Percentiles rank a stretch among this genome's conserved stretches.
Conservation (phyloP, 2,113 vertebrate genomes). For the Triplophysa tibetana region DNA sequence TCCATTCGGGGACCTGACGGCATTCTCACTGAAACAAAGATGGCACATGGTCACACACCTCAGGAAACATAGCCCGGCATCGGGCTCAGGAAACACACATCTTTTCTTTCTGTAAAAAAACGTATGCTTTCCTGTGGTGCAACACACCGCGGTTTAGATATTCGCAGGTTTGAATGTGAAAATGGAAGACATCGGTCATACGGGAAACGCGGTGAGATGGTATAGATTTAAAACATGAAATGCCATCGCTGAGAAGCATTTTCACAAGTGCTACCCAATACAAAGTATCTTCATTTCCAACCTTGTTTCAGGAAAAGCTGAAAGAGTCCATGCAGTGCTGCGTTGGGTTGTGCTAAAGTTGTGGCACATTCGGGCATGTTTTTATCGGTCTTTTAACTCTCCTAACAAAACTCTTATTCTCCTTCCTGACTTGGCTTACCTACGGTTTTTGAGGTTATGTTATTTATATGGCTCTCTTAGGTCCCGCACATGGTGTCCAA, state of each 20-base stretch:
- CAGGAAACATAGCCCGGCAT: neutral
- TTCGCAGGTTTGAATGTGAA: neutral
- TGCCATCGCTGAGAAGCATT: neutral
- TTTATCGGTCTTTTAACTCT: constrained; percentile 25
- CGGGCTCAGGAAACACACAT: neutral
- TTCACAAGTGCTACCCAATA: neutral
- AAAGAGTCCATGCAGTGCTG: neutral
- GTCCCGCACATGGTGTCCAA: constrained; percentile 15
- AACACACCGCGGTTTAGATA: neutral
- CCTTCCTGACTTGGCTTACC: neutral
- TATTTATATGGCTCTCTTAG: constrained; percentile 14
- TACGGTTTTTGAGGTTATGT: neutral
- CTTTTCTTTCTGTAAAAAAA: neutral
- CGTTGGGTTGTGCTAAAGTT: neutral
- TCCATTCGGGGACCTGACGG: constrained; percentile 5
- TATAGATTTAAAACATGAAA: neutral
- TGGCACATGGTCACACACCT: constrained; percentile 9
- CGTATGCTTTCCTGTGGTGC: neutral
- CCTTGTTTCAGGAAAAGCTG: constrained; percentile 1
- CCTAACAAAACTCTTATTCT: constrained; percentile 23
- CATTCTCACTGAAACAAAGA: constrained; percentile 26
- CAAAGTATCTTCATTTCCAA: constrained; percentile 1
- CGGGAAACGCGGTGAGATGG: neutral
- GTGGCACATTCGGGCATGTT: neutral
- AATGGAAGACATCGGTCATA: neutral